phyloP scores from a whole-genome alignment of 2,888 invertebrate genomes.

The Margaritifera margaritifera region DNA sequence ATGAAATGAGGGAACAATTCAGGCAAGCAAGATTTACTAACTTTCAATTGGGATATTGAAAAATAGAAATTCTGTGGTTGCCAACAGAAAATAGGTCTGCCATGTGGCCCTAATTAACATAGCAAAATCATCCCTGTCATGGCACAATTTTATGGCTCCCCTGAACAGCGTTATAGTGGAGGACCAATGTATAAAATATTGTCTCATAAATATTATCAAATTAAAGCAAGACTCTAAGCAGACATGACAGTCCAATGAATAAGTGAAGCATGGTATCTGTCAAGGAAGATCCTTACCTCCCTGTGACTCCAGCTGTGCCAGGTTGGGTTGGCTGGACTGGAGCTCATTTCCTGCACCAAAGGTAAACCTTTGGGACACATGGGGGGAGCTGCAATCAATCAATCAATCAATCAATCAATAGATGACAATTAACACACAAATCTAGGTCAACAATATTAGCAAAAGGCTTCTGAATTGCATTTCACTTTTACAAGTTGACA shows the following conservation, averaged over 20 bases:
- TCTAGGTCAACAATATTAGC: background rate
- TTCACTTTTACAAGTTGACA: too few relatives aligned
- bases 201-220: too few relatives aligned
- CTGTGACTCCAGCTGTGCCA: conserved; percentile 77
- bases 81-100: background rate
- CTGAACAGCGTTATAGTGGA: too few relatives aligned
- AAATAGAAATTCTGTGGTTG: background rate
- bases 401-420: conserved; percentile 8
- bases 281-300: conserved; percentile 68
- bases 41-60: too few relatives aligned
- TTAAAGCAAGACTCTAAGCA: too few relatives aligned
- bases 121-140: background rate
- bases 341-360: conserved; percentile 65
- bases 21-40: too few relatives aligned
- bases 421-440: background rate
- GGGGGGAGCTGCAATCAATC: conserved; percentile 82
- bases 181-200: too few relatives aligned
- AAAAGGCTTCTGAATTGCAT: background rate
- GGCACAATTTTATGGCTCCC: background rate
- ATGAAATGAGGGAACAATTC: too few relatives aligned
- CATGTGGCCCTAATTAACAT: background rate
- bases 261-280: background rate
- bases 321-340: conserved; percentile 71
- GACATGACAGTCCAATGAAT: too few relatives aligned
- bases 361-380: conserved; percentile 75